Conservation (phyloP, 2,888 invertebrate genomes). For the Lithodes maja region DNA sequence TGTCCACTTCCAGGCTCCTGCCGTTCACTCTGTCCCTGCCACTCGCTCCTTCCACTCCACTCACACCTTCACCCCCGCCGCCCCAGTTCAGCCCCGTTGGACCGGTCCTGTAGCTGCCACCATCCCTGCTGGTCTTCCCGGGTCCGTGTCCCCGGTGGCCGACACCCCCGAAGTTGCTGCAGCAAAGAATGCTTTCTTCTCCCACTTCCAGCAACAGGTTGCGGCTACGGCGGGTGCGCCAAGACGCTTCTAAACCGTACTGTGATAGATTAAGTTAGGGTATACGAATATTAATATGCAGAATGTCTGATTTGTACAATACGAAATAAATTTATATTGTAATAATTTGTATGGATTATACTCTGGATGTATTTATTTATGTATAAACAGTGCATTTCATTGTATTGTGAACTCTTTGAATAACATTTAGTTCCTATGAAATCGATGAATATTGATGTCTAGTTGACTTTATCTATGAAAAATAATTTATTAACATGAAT, state of each 20-base stretch:
- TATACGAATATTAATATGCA: background rate
- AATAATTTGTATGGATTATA: too few relatives aligned
- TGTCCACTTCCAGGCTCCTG: background rate
- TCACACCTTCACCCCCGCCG: slow-evolving; percentile 24
- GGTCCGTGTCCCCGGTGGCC: slow-evolving; percentile 49
- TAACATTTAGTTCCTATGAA: too few relatives aligned
- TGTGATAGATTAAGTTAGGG: slow-evolving; percentile 29
- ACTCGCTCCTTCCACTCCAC: background rate
- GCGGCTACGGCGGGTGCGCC: slow-evolving; percentile 39
- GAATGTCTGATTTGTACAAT: slow-evolving; percentile 6
- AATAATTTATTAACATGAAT: too few relatives aligned
- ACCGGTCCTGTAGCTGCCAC: slow-evolving; percentile 66
- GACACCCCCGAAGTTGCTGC: slow-evolving; percentile 66
- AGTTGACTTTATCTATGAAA: too few relatives aligned
- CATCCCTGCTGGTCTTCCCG: slow-evolving; percentile 66
- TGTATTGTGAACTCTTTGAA: too few relatives aligned
- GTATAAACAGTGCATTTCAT: too few relatives aligned
- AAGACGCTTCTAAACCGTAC: slow-evolving; percentile 26
- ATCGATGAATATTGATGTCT: too few relatives aligned
- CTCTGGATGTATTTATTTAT: too few relatives aligned
- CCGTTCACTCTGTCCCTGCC: background rate
- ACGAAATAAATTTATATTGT: background rate
- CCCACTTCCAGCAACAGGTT: slow-evolving; percentile 40
- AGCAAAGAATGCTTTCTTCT: slow-evolving; percentile 64
- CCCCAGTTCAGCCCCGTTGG: slow-evolving; percentile 56